These are phyloP conservation scores for Madoqua kirkii DNA, from an alignment of 2,113 vertebrate genomes.

Conservation along the genomic window DNA sequence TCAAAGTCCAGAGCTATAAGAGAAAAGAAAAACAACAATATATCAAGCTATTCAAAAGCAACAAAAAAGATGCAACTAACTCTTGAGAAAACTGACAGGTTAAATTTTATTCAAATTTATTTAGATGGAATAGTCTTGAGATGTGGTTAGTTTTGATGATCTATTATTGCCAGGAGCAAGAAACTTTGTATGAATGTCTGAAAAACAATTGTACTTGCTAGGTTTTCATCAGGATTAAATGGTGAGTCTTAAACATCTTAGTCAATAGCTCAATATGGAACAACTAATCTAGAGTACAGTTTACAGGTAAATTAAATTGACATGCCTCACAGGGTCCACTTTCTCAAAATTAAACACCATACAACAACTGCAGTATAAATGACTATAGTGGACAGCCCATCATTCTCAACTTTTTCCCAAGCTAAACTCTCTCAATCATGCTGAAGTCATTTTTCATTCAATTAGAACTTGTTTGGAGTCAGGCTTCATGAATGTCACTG, in stretches of 20 bases:
- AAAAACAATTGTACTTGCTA: slow-evolving; percentile 25
- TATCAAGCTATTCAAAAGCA: slow-evolving; percentile 68
- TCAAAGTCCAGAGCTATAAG: slow-evolving; percentile 49
- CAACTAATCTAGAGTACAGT: neutral
- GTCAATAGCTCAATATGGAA: neutral
- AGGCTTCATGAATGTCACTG: neutral
- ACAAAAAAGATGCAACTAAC: slow-evolving; percentile 61
- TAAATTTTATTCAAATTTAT: slow-evolving; percentile 46
- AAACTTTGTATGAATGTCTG: neutral
- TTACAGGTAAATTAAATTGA: neutral
- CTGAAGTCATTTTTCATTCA: neutral
- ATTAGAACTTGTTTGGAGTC: neutral
- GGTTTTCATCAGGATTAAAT: slow-evolving; percentile 43
- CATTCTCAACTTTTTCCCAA: neutral
- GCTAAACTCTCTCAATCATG: neutral
- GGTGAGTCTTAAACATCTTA: neutral
- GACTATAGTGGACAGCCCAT: neutral
- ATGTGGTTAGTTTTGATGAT: slow-evolving; percentile 48
- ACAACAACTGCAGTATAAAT: neutral
- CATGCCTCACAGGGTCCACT: neutral
- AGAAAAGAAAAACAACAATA: slow-evolving; percentile 54
- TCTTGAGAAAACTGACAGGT: slow-evolving; percentile 41
- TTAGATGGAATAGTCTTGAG: slow-evolving; percentile 41
- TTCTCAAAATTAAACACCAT: neutral
- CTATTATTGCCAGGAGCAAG: slow-evolving; percentile 26